A percentile compares a stretch with the other conserved stretches of the same genome.
phyloP scores from a whole-genome alignment of 2,113 vertebrate genomes.

The Ciconia stormi region DNA sequence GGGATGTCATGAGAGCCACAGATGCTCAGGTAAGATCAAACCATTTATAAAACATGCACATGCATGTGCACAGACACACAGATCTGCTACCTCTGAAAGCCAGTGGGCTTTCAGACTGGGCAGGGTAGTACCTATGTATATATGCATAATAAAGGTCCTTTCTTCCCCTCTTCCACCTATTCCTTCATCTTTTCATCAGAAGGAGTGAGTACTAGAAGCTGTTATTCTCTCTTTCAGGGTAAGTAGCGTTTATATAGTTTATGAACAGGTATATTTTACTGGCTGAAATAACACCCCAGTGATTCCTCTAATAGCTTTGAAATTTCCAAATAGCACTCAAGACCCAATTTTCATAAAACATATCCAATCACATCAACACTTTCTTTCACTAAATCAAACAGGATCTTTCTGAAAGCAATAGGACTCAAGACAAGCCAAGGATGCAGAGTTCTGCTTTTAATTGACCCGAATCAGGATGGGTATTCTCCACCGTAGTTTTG shows the following conservation, averaged over 20 bases:
- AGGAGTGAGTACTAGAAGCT: not conserved
- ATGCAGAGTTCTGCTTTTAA: not conserved
- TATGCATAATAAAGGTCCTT: not conserved
- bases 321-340: not conserved
- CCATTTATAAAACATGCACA: not conserved
- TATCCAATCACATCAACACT: not conserved
- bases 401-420: not conserved
- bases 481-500: not conserved
- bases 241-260: not conserved
- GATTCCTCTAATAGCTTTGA: not conserved
- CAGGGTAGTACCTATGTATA: not conserved
- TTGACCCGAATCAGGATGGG: not conserved
- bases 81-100: not conserved
- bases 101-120: not conserved
- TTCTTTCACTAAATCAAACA: not conserved
- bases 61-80: not conserved
- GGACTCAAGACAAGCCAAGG: not conserved
- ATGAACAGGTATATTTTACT: not conserved
- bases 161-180: not conserved
- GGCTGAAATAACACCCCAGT: not conserved
- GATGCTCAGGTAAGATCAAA: slow-evolving; percentile 44
- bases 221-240: not conserved
- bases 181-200: not conserved
- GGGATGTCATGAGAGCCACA: slow-evolving; percentile 5
- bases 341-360: not conserved